phyloP scores from a whole-genome alignment of 64 coral and sea anemone genomes.

The Stichodactyla mertensii region DNA sequence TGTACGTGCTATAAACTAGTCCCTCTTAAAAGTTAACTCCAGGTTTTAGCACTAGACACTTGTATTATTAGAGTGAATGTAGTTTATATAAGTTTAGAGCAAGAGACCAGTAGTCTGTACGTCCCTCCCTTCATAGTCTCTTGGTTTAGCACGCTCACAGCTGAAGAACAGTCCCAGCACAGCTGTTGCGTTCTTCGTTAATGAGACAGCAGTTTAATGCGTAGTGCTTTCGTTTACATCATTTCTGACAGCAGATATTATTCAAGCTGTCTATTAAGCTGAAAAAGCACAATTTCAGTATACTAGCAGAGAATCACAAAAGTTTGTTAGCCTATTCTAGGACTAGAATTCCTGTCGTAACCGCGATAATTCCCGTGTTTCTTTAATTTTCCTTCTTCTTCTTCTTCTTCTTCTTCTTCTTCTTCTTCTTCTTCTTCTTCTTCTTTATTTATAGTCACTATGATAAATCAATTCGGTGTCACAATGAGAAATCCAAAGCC shows the following conservation, averaged over 20 bases:
- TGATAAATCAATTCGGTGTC: too few relatives aligned
- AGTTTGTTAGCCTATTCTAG: too few relatives aligned
- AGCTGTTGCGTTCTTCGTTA: not conserved
- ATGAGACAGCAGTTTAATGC: not conserved
- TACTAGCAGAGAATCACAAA: too few relatives aligned
- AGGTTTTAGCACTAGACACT: not conserved
- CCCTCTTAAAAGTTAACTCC: not conserved
- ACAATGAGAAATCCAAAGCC: too few relatives aligned
- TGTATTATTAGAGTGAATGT: not conserved
- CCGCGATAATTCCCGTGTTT: too few relatives aligned
- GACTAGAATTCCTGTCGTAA: too few relatives aligned
- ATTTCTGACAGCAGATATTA: not conserved
- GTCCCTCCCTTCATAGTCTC: not conserved
- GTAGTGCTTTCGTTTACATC: not conserved
- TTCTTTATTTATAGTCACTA: too few relatives aligned
- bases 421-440: too few relatives aligned
- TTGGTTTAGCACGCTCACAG: too few relatives aligned
- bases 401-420: too few relatives aligned
- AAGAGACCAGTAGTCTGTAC: not conserved
- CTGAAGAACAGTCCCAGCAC: not conserved
- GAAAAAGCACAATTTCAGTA: too few relatives aligned
- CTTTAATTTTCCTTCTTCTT: too few relatives aligned
- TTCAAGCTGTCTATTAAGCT: not conserved
- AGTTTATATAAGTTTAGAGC: not conserved
- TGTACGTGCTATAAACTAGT: not conserved